Percentiles rank a stretch among this genome's conserved stretches.
Conservation (phyloP, 2,113 vertebrate genomes). For the Planiliza haematocheilus region DNA sequence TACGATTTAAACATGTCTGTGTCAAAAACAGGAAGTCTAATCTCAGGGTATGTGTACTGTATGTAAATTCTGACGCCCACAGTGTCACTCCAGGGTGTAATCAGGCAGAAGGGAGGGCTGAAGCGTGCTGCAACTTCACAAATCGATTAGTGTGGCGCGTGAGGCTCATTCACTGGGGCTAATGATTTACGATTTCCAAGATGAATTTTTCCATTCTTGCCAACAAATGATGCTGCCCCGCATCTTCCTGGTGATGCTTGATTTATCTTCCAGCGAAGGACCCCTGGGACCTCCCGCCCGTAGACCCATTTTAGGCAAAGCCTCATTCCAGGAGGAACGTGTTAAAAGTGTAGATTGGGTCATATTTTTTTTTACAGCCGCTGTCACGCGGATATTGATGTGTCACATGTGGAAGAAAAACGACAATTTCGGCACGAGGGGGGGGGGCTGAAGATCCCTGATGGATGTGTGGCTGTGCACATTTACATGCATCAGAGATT, state of each 20-base stretch:
- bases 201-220: conserved; percentile 79
- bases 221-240: conserved; percentile 75
- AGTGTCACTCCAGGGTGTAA: conserved; percentile 53
- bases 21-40: conserved; percentile 58
- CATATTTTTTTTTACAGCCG: conserved; percentile 42
- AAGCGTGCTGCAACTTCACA: conserved; percentile 68
- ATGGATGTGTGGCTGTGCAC: background rate
- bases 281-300: conserved; percentile 54
- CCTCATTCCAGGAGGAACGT: conserved; percentile 47
- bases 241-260: conserved; percentile 72
- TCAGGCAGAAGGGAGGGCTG: conserved; percentile 55
- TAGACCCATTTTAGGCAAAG: conserved; percentile 55
- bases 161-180: conserved; percentile 68
- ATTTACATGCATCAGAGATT: background rate
- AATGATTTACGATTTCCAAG: conserved; percentile 78
- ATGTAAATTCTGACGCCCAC: conserved; percentile 72
- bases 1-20: conserved; percentile 53
- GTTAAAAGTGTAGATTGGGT: conserved; percentile 58
- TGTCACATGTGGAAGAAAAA: conserved; percentile 51
- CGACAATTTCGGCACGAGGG: conserved; percentile 36
- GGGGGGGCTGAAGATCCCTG: conserved; percentile 7
- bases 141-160: conserved; percentile 75
- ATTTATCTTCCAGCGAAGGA: conserved; percentile 71
- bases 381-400: conserved; percentile 60
- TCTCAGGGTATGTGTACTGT: conserved; percentile 35